These are phyloP conservation scores for Myopa tessellatipennis DNA, from an alignment of 2,888 invertebrate genomes.

Conservation along the genomic window DNA sequence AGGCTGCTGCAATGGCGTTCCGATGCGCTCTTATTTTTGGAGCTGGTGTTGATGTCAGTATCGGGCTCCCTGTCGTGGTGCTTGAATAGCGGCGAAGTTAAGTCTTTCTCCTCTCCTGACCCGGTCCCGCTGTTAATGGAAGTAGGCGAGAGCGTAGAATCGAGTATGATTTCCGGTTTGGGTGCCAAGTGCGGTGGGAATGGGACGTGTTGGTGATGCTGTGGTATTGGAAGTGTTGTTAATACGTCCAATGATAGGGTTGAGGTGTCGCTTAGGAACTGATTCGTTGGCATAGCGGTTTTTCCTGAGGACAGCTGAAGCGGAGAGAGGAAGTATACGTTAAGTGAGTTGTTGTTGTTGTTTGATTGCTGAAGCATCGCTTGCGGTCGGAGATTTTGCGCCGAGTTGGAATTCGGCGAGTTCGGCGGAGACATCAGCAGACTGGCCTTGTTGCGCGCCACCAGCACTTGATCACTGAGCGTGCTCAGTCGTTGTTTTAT, in stretches of 20 bases:
- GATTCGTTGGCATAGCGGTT: slow-evolving; percentile 48
- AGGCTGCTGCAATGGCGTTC: slow-evolving; percentile 57
- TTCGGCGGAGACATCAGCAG: slow-evolving; percentile 66
- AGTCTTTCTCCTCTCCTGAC: slow-evolving; percentile 58
- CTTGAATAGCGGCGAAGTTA: slow-evolving; percentile 61
- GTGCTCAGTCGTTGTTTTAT: slow-evolving; percentile 65
- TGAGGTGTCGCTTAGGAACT: slow-evolving; percentile 64
- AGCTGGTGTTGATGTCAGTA: slow-evolving; percentile 26
- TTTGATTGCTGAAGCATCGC: slow-evolving; percentile 19
- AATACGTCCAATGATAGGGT: slow-evolving; percentile 67
- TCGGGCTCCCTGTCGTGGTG: slow-evolving; percentile 58
- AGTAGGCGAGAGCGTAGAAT: slow-evolving; percentile 65
- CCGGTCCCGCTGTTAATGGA: slow-evolving; percentile 53
- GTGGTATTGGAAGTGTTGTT: slow-evolving; percentile 55
- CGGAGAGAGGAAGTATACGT: slow-evolving; percentile 67
- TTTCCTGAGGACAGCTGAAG: slow-evolving; percentile 55
- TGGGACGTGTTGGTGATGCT: slow-evolving; percentile 41
- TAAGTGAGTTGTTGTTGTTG: slow-evolving; percentile 55
- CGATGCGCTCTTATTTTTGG: slow-evolving; percentile 8
- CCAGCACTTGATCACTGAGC: slow-evolving; percentile 65
- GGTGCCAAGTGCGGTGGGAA: slow-evolving; percentile 59
- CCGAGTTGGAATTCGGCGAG: slow-evolving; percentile 59
- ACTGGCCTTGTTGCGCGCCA: slow-evolving; percentile 56
- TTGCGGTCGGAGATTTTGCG: slow-evolving; percentile 52
- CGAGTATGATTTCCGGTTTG: slow-evolving; percentile 68